Conservation (phyloP, 2,113 vertebrate genomes). For the Aspidoscelis tigris region DNA sequence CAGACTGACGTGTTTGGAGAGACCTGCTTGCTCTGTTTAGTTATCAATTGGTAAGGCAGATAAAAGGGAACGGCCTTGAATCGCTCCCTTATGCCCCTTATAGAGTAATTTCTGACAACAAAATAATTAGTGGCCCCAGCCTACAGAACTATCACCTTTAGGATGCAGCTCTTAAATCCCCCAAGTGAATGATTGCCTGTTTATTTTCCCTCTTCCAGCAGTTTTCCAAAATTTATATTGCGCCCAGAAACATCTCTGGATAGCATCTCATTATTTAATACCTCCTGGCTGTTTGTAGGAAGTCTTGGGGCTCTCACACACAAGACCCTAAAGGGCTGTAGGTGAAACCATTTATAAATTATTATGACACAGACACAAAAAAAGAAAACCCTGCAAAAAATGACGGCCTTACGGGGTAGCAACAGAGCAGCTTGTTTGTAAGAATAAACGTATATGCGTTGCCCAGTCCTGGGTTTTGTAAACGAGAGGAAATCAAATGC, state of each 20-base stretch:
- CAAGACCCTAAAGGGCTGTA: not conserved
- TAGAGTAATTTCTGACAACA: conserved; percentile 78
- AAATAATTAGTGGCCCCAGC: conserved; percentile 76
- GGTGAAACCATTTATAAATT: conserved; percentile 14
- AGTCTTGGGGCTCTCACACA: not conserved
- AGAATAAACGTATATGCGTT: not conserved
- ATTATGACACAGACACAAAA: not conserved
- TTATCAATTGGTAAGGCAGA: conserved; percentile 85
- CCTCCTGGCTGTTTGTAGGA: conserved; percentile 39
- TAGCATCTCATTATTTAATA: conserved; percentile 54
- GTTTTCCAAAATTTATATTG: conserved; percentile 52
- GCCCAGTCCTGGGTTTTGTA: not conserved
- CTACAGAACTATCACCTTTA: conserved; percentile 55
- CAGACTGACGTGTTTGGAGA: conserved; percentile 88
- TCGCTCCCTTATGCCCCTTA: conserved; percentile 80
- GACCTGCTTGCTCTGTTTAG: conserved; percentile 80
- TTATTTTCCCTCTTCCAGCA: conserved; percentile 45
- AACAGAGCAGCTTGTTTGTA: not conserved
- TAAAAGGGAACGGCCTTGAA: conserved; percentile 80
- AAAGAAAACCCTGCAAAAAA: not conserved
- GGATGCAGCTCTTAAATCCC: conserved; percentile 56
- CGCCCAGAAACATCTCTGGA: conserved; percentile 49
- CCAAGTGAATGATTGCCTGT: conserved; percentile 44
- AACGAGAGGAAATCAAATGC: too few species aligned
- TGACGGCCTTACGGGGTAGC: not conserved